Percentiles rank a stretch among this genome's conserved stretches.
These are phyloP conservation scores for Mimachlamys varia DNA, from an alignment of 2,888 invertebrate species.

Conservation along the genomic window DNA sequence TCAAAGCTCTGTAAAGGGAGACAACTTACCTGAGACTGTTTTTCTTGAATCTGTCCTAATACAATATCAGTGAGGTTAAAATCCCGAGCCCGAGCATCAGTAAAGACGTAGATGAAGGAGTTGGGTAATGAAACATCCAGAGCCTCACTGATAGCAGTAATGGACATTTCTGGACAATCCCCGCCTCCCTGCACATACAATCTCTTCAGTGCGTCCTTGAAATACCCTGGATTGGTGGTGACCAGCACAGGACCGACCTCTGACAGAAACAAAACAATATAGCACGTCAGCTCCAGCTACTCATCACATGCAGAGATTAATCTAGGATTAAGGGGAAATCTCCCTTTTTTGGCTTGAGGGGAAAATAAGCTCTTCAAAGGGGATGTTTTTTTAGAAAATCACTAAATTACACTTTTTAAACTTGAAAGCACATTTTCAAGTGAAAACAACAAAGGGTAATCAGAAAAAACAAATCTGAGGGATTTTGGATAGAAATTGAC, in stretches of 20 bases:
- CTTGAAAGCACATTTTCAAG: no score
- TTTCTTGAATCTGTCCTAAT: slow-evolving; percentile 87
- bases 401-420: no score
- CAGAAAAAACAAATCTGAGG: no score
- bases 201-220: slow-evolving; percentile 84
- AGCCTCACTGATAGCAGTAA: slow-evolving; percentile 87
- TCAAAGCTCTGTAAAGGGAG: no score
- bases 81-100: slow-evolving; percentile 89
- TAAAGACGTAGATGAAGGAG: slow-evolving; percentile 90
- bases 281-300: background rate
- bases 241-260: slow-evolving; percentile 87
- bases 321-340: no score
- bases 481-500: no score
- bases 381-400: no score
- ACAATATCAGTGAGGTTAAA: slow-evolving; percentile 86
- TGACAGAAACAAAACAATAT: slow-evolving; percentile 74
- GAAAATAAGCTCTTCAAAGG: no score
- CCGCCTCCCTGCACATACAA: slow-evolving; percentile 87
- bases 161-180: slow-evolving; percentile 89
- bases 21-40: slow-evolving; percentile 86
- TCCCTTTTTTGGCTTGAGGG: no score
- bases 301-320: no score
- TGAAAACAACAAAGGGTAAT: no score
- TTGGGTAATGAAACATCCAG: slow-evolving; percentile 86
- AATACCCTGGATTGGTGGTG: slow-evolving; percentile 85